phyloP scores from a whole-genome alignment of 2,113 vertebrate species.

The Oostethus manadensis region DNA sequence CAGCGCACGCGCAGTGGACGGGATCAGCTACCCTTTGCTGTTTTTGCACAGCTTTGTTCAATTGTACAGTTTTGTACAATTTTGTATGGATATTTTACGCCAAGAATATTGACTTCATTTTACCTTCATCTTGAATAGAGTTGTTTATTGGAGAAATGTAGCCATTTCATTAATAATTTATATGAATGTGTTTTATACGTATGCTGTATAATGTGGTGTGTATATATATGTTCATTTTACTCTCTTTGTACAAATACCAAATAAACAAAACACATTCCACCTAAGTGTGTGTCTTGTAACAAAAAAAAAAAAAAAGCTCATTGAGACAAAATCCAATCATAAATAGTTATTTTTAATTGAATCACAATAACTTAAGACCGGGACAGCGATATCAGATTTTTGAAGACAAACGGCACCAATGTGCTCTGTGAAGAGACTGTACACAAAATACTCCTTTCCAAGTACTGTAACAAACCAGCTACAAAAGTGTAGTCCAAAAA shows the following conservation, averaged over 20 bases:
- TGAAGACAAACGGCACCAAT: constrained; percentile 75
- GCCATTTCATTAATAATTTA: constrained; percentile 76
- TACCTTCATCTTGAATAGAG: constrained; percentile 60
- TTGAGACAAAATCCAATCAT: constrained; percentile 54
- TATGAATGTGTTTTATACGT: constrained; percentile 66
- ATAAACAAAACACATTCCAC: constrained; percentile 60
- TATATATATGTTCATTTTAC: constrained; percentile 67
- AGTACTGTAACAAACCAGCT: constrained; percentile 93
- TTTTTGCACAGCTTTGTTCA: constrained; percentile 71
- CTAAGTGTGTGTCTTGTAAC: neutral
- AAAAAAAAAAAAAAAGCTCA: neutral
- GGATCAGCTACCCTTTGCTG: constrained; percentile 64
- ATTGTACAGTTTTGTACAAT: constrained; percentile 77
- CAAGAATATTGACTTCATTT: constrained; percentile 64
- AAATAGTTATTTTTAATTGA: constrained; percentile 99
- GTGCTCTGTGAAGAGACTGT: constrained; percentile 81
- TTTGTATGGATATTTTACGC: constrained; percentile 78
- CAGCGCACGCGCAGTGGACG: constrained; percentile 29
- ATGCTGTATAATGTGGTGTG: constrained; percentile 65
- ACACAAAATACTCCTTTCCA: constrained; percentile 93
- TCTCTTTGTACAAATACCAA: constrained; percentile 72
- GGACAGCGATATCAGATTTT: constrained; percentile 89
- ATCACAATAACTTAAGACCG: constrained; percentile 99
- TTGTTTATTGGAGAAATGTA: constrained; percentile 71
- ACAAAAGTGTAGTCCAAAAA: constrained; percentile 90